These are phyloP conservation scores for Schizopygopsis pylzovi DNA, from an alignment of 2,797 vertebrate species.

Conservation along the genomic window DNA sequence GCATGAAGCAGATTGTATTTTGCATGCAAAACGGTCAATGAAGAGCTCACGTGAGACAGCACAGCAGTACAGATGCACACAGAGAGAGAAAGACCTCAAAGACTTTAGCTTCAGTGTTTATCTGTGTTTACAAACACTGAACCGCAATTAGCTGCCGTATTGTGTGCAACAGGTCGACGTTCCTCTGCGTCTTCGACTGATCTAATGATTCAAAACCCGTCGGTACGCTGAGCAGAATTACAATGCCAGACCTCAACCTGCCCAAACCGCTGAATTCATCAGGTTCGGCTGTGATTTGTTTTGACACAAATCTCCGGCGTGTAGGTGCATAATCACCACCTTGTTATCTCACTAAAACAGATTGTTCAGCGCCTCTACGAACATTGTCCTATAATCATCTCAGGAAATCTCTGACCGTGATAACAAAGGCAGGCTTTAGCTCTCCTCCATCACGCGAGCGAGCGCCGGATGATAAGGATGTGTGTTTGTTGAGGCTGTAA, in stretches of 20 bases:
- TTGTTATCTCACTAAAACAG: conserved; percentile 43
- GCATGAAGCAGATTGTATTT: neutral
- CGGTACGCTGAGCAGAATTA: conserved; percentile 17
- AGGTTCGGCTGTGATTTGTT: conserved; percentile 29
- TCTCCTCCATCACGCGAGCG: conserved; percentile 9
- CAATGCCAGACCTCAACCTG: conserved; percentile 1
- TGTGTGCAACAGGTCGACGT: neutral
- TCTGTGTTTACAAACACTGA: neutral
- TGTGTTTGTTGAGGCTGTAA: conserved; percentile 33
- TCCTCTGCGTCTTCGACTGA: neutral
- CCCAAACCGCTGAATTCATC: conserved; percentile 4
- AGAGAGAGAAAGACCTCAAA: neutral
- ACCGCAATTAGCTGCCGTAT: neutral
- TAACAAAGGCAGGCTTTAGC: conserved; percentile 10
- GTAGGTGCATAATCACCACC: conserved; percentile 42
- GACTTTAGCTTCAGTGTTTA: neutral
- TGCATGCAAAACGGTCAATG: neutral
- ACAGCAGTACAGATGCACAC: neutral
- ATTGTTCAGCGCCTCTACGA: conserved; percentile 7
- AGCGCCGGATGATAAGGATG: neutral
- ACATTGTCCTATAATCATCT: conserved; percentile 47
- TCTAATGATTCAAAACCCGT: neutral
- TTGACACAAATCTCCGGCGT: conserved; percentile 37
- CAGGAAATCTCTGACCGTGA: conserved; percentile 40
- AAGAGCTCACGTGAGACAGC: neutral